Evolutionary conservation across 1,140 invertebrate species (phyloP).

Genomic region (Zaprionus africanus): DNA sequence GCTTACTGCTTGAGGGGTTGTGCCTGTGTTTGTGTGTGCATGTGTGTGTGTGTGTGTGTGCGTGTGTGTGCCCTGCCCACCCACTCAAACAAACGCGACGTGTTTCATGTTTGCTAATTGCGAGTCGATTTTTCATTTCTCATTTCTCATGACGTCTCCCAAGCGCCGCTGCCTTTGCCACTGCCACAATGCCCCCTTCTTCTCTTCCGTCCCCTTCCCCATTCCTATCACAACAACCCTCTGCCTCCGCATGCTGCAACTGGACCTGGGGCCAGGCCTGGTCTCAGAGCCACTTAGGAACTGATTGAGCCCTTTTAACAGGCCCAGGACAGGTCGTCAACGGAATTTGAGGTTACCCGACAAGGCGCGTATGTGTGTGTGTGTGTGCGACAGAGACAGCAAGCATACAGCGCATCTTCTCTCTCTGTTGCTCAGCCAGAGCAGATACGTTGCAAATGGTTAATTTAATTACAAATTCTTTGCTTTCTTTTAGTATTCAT

Average conservation of each 20-base stretch:
- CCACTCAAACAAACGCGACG: constrained; percentile 38
- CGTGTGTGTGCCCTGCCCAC: constrained; percentile 6
- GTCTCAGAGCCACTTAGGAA: constrained; percentile 45
- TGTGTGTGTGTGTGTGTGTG: constrained; percentile 23
- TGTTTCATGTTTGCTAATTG: constrained; percentile 83
- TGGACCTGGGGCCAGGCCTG: constrained; percentile 6
- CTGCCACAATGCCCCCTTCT: neutral
- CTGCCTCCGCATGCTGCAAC: neutral
- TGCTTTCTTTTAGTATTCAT: constrained; percentile 65
- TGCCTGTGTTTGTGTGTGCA: constrained; percentile 31
- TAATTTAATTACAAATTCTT: constrained; percentile 83
- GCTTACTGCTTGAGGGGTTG: constrained; percentile 14
- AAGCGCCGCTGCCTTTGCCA: constrained; percentile 5
- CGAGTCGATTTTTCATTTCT: constrained; percentile 81
- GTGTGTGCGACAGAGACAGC: neutral
- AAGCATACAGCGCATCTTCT: neutral
- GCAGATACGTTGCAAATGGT: constrained; percentile 55
- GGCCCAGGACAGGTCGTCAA: constrained; percentile 1
- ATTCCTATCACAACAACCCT: neutral
- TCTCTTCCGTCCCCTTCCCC: accelerated
- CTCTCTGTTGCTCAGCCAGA: neutral
- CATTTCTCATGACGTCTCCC: constrained; percentile 70
- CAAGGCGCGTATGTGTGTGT: neutral
- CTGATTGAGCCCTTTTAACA: constrained; percentile 61
- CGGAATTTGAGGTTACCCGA: constrained; percentile 13